Evolutionary conservation across 2,888 invertebrate species (phyloP), one percentile per base, ranked within the genome.

Genomic region (Nezara viridula): DNA sequence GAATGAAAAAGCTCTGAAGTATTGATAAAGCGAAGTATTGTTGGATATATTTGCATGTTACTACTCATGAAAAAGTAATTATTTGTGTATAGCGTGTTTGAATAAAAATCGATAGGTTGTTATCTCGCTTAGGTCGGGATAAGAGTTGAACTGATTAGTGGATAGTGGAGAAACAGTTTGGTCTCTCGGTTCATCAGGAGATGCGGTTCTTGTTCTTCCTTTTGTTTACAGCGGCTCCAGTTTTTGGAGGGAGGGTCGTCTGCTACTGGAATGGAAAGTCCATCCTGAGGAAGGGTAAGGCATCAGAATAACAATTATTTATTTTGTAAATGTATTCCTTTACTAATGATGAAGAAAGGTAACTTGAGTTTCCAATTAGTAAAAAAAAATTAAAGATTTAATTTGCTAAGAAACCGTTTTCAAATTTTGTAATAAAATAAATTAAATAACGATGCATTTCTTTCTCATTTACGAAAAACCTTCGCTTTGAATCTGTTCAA

Each of bases 201-300:
- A 81, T 81, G 81, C 81, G 81, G 1, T 44, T 81, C 81, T 81
- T 44, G 37, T 81, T 81, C 44, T 44, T 81, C 10, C 40, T 81
- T 37, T n/a, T 49, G 40, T 47, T 55, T 2, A 12, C 77, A 21
- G 88, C 81, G 24, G 44, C 88, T 27, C 73, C 88, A n/a, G 92
- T 92, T 49, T 92, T 93, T 47, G 94, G 94, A 90, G 93, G 93
- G 92, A 96, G 96, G 93, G 95, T 96, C 86, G 93, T 96, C 92
- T 96, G 96, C 92, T 96, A 95, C 92, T 96, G 96, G 93, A 95
- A 96, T 93, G 95, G 95, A 93, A 95, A 94, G 92, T 95, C 96
- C 91, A 95, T 94, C 92, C 94, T 94, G 92, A 94, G 96, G 92
- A 94, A 95, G 94, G 96, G 96, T 96, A 93, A 94, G 94, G 94